phyloP scores from a whole-genome alignment of 1,140 invertebrate genomes.

The Drosophila tsacasi region DNA sequence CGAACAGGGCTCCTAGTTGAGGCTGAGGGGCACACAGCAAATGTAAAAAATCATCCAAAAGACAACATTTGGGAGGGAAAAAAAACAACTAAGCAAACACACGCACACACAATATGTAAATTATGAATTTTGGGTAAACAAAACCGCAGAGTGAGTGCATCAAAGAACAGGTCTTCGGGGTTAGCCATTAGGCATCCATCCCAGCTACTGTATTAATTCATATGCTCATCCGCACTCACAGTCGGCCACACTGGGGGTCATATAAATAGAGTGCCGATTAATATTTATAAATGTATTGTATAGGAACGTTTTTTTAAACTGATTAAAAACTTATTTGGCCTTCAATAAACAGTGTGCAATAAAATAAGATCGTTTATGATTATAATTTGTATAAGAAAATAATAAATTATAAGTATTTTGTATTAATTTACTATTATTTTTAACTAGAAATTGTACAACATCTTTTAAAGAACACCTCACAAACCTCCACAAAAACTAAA shows the following conservation, averaged over 20 bases:
- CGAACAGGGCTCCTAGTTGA: slow-evolving; percentile 45
- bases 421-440: too few species aligned
- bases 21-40: slow-evolving; percentile 47
- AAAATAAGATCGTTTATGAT: not conserved
- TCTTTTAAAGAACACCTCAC: too few species aligned
- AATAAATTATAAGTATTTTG: not conserved
- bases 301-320: not conserved
- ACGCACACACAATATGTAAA: slow-evolving; percentile 73
- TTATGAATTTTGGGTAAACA: slow-evolving; percentile 83
- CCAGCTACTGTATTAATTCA: slow-evolving; percentile 83
- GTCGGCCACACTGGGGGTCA: not conserved
- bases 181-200: slow-evolving; percentile 68
- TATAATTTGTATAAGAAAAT: not conserved
- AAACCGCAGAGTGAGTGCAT: slow-evolving; percentile 69
- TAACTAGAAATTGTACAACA: too few species aligned
- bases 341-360: too few species aligned
- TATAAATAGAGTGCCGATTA: not conserved
- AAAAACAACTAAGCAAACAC: slow-evolving; percentile 44
- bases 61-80: slow-evolving; percentile 43
- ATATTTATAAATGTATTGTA: not conserved
- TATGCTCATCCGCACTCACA: slow-evolving; percentile 18
- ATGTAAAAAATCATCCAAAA: slow-evolving; percentile 78
- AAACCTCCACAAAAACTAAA: too few species aligned
- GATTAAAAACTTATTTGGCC: not conserved
- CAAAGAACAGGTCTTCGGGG: slow-evolving; percentile 69